Percentiles rank a stretch among this genome's conserved stretches.
phyloP scores from a whole-genome alignment of 2,113 vertebrate genomes.

The Heterocephalus glaber region DNA sequence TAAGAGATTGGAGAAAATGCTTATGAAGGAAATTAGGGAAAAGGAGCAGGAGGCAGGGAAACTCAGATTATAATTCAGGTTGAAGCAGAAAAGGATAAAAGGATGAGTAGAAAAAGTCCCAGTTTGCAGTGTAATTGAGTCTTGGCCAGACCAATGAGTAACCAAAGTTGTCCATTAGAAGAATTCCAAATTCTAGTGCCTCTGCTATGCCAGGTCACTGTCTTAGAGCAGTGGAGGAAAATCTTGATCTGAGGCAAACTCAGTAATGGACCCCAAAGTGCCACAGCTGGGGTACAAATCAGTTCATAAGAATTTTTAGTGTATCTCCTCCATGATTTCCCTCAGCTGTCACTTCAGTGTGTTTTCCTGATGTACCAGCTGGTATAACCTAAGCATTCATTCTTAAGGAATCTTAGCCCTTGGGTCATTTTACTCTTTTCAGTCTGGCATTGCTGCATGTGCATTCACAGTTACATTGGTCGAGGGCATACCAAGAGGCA shows the following conservation, averaged over 20 bases:
- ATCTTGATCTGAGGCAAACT: neutral
- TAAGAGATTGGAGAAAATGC: neutral
- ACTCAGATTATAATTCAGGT: neutral
- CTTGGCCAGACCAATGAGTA: neutral
- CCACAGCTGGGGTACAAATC: neutral
- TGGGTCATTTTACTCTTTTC: neutral
- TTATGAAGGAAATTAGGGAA: neutral
- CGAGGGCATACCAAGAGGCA: neutral
- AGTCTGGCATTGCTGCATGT: neutral
- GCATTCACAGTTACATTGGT: neutral
- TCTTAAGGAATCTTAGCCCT: neutral
- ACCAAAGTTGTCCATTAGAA: neutral
- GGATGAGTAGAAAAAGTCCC: neutral
- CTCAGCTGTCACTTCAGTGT: neutral
- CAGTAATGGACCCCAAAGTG: neutral
- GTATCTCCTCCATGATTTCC: neutral
- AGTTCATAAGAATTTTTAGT: neutral
- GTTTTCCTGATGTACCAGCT: neutral
- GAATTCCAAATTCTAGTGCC: neutral
- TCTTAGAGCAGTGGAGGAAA: neutral
- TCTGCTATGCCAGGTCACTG: neutral
- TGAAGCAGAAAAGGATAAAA: neutral
- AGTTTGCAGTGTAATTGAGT: neutral
- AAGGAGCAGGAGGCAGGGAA: neutral
- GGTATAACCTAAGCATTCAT: neutral